Evolutionary conservation across 2,888 invertebrate genomes (phyloP), one percentile per base, ranked within the genome.

Genomic region (Eumacrocentrus americanus): DNA sequence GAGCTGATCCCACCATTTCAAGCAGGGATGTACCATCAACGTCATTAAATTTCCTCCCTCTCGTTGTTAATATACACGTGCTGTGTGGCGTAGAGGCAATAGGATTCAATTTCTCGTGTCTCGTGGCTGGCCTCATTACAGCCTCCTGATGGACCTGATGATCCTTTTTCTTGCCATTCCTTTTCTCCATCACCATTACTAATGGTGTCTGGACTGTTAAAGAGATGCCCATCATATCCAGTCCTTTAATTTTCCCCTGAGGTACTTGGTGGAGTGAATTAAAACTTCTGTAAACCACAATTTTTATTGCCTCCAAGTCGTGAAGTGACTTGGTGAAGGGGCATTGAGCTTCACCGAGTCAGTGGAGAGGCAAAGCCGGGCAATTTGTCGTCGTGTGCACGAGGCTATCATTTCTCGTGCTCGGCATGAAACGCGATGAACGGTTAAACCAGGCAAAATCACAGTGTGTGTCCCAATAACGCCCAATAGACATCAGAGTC

Each of bases 71-170:
- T 37, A 47, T 25, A 14, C 42, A 47, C 46, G 46, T 7, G 46
- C 23, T 47, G 46, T 47, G 46, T n/a, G n/a, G n/a, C n/a, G 46
- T 20, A 11, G 12, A 7, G 34, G 16, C 34, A 50, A 50, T 50
- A 34, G 38, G 38, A 37, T 52, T 52, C 22, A 52, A 52, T 52
- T 52, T 50, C 50, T 50, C 50, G 34, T 4, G 37, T 52, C 18
- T 50, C 34, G 14, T 50, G 12, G 35, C 18, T 11, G 34, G 9
- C 14, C 50, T 14, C 18, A 34, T 50, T 50, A 50, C 14, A 18
- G 2, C 14, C 20, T 9, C n/a, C n/a, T n/a, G n/a, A 47, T 12
- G 25, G 6, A 23, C 25, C 29, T 16, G 16, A 18, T 35, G 34
- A 50, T 23, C 23, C 12, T 50, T 34, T 50, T 35, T 16, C 12